Evolutionary conservation across 2,888 invertebrate genomes (phyloP).

Genomic region (Tetragonisca angustula): DNA sequence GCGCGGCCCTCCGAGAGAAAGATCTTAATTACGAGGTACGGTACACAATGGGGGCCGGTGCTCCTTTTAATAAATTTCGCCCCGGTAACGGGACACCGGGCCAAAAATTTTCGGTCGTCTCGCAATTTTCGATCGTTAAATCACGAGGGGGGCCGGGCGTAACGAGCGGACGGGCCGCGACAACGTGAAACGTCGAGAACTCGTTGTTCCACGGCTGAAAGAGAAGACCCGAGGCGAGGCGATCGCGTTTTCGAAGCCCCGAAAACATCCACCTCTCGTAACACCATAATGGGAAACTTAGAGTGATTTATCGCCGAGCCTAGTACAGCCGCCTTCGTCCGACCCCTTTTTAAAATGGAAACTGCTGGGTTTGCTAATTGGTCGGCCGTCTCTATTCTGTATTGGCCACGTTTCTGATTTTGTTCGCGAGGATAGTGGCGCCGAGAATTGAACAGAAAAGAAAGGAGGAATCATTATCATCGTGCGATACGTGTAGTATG

Average conservation of each 20-base stretch:
- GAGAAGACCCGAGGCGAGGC: constrained; percentile 13
- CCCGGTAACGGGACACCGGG: constrained; percentile 62
- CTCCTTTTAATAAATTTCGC: constrained; percentile 66
- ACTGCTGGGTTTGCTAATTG: constrained; percentile 31
- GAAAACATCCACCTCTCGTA: constrained; percentile 13
- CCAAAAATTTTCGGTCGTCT: constrained; percentile 60
- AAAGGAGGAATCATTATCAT: no score
- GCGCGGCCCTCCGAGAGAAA: constrained; percentile 65
- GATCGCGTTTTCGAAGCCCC: background rate
- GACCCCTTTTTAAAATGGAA: constrained; percentile 12
- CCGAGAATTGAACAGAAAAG: no score
- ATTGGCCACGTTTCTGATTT: background rate
- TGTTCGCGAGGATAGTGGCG: background rate
- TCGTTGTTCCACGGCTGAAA: background rate
- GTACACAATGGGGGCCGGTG: constrained; percentile 61
- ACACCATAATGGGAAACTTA: constrained; percentile 35
- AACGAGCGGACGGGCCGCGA: constrained; percentile 51
- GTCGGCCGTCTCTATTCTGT: background rate
- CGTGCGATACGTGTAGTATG: background rate
- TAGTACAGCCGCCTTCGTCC: constrained; percentile 7
- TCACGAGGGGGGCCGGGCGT: constrained; percentile 33
- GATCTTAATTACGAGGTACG: constrained; percentile 73
- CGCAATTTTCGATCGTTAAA: constrained; percentile 67
- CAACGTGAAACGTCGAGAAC: constrained; percentile 28
- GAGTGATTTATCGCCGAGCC: constrained; percentile 36